Conservation (phyloP, 1,140 invertebrate genomes). For the Harpegnathos saltator region DNA sequence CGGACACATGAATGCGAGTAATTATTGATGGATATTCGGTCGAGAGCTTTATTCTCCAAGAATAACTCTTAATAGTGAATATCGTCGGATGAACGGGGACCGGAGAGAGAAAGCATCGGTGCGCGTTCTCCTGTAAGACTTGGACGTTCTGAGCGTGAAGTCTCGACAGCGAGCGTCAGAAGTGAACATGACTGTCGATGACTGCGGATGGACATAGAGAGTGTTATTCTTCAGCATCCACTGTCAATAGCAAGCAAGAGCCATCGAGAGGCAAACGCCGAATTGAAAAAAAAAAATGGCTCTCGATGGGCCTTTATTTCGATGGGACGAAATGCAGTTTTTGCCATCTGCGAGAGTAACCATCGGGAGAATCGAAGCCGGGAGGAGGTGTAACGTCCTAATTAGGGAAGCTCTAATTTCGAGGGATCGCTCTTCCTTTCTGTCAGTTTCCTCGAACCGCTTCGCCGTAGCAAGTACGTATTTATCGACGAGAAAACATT, state of each 20-base stretch:
- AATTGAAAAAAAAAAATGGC: slow-evolving; percentile 1
- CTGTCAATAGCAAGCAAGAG: not conserved
- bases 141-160: not conserved
- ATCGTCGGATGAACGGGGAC: not conserved
- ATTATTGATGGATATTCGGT: slow-evolving; percentile 58
- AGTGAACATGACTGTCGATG: not conserved
- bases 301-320: no score
- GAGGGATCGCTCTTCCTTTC: slow-evolving; percentile 17
- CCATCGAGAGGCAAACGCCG: not conserved
- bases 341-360: not conserved
- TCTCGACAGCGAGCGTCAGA: not conserved
- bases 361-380: not conserved
- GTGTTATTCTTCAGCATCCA: slow-evolving; percentile 5
- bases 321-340: not conserved
- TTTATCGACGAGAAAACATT: slow-evolving; percentile 32
- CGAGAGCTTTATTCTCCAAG: slow-evolving; percentile 47
- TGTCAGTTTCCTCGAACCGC: slow-evolving; percentile 14
- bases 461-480: not conserved
- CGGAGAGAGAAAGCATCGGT: slow-evolving; percentile 3
- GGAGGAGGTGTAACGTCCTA: not conserved
- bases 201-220: not conserved
- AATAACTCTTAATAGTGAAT: slow-evolving; percentile 50
- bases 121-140: slow-evolving; percentile 2
- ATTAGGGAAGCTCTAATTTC: slow-evolving; percentile 35
- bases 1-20: slow-evolving; percentile 54